Evolutionary conservation across 2,797 vertebrate species (phyloP).

Genomic region (Lerista edwardsae): DNA sequence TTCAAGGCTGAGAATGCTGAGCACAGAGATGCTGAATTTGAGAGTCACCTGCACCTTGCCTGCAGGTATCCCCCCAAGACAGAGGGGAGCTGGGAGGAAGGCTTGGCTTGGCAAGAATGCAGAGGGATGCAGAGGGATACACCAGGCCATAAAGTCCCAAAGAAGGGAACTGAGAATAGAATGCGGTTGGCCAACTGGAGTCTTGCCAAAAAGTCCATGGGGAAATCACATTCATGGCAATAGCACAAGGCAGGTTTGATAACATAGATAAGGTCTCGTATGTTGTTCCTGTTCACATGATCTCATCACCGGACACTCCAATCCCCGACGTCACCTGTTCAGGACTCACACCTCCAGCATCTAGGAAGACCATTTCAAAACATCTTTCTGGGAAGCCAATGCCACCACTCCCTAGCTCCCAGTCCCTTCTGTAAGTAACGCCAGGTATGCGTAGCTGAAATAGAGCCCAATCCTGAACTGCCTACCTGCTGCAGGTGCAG

Average conservation of each 20-base stretch:
- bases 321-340: background rate
- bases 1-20: background rate
- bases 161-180: background rate
- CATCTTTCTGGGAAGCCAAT: too few relatives aligned
- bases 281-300: background rate
- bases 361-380: background rate
- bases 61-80: too few relatives aligned
- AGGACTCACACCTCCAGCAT: background rate
- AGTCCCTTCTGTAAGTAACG: too few relatives aligned
- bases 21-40: background rate
- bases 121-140: too few relatives aligned
- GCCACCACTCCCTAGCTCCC: too few relatives aligned
- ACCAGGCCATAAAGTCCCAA: background rate
- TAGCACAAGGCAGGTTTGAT: background rate
- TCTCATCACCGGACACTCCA: background rate
- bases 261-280: background rate
- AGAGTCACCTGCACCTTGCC: too few relatives aligned
- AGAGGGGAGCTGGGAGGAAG: too few relatives aligned
- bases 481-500: too few relatives aligned
- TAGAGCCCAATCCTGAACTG: too few relatives aligned
- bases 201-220: background rate
- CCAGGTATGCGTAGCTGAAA: too few relatives aligned
- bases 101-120: background rate
- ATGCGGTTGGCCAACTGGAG: background rate
- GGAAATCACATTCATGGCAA: too few relatives aligned